These are phyloP conservation scores for Myathropa florea DNA, from an alignment of 2,888 invertebrate genomes.

Conservation along the genomic window DNA sequence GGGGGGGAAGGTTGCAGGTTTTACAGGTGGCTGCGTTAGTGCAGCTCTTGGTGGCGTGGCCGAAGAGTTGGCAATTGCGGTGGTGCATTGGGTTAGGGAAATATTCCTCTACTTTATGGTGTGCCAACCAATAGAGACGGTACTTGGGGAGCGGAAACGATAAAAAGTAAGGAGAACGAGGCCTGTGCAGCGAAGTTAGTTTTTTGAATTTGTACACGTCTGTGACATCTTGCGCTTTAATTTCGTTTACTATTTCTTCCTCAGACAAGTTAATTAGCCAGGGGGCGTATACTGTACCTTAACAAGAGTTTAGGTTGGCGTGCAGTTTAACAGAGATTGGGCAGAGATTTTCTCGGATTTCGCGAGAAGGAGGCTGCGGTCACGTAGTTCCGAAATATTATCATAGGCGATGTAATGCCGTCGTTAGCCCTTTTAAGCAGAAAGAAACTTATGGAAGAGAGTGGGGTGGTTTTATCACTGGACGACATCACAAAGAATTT, in stretches of 20 bases:
- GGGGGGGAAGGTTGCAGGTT: conserved; percentile 14
- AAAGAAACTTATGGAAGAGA: neutral
- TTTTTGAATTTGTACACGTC: conserved; percentile 10
- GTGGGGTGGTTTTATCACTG: neutral
- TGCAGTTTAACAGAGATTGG: neutral
- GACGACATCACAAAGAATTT: conserved; percentile 9
- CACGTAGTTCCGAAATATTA: neutral
- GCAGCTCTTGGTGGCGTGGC: conserved; percentile 2
- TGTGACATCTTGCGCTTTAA: neutral
- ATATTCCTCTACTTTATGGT: conserved; percentile 1
- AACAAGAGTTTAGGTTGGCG: neutral
- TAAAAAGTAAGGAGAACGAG: conserved; percentile 19
- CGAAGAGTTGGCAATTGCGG: conserved; percentile 6
- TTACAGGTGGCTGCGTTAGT: neutral
- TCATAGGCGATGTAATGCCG: neutral
- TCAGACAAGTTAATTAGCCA: too few relatives aligned
- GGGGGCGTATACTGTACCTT: too few relatives aligned
- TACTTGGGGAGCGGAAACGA: conserved; percentile 1
- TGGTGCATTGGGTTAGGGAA: conserved; percentile 17
- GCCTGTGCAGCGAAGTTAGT: neutral
- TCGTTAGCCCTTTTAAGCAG: neutral
- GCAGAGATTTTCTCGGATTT: neutral
- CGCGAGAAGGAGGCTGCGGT: neutral
- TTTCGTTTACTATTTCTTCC: conserved; percentile 6
- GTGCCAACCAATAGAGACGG: conserved; percentile 7